Percentiles rank a stretch among this genome's conserved stretches.
Evolutionary conservation across 2,113 vertebrate genomes (phyloP).

Genomic region (Bubo blakistoni): DNA sequence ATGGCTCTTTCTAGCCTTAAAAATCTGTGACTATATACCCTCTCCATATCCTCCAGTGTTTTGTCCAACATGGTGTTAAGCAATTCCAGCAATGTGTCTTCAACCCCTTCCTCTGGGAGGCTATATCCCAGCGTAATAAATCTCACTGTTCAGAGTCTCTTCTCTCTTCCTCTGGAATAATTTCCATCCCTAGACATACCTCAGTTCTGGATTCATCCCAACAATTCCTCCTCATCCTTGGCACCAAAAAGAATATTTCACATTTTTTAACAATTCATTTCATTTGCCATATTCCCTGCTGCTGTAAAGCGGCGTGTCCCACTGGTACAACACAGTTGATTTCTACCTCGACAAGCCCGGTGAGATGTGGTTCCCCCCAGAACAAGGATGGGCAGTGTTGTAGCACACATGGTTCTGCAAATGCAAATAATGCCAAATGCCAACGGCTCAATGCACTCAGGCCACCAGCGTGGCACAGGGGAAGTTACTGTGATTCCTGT

Average conservation of each 20-base stretch:
- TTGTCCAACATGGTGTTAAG: conserved; percentile 10
- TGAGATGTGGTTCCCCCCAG: background rate
- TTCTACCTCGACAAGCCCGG: background rate
- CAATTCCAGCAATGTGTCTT: conserved; percentile 1
- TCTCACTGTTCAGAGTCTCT: background rate
- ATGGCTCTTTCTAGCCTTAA: background rate
- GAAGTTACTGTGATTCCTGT: background rate
- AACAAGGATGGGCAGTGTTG: background rate
- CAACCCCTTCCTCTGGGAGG: background rate
- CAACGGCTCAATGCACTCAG: background rate
- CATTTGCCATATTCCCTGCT: background rate
- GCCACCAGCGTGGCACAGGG: background rate
- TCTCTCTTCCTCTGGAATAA: background rate
- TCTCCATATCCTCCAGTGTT: conserved; percentile 5
- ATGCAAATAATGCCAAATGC: accelerated
- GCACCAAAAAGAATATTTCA: background rate
- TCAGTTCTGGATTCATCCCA: background rate
- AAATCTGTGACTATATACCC: background rate
- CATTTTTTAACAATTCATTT: conserved; percentile 11
- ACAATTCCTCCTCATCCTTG: background rate
- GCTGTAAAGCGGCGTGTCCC: background rate
- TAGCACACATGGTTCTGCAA: background rate
- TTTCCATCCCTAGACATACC: background rate
- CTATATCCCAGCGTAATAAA: background rate
- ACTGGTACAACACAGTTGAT: background rate